Percentiles rank a stretch among this genome's conserved stretches.
These are phyloP conservation scores for Dolichotis patagonum DNA, from an alignment of 2,113 vertebrate species.

Conservation along the genomic window DNA sequence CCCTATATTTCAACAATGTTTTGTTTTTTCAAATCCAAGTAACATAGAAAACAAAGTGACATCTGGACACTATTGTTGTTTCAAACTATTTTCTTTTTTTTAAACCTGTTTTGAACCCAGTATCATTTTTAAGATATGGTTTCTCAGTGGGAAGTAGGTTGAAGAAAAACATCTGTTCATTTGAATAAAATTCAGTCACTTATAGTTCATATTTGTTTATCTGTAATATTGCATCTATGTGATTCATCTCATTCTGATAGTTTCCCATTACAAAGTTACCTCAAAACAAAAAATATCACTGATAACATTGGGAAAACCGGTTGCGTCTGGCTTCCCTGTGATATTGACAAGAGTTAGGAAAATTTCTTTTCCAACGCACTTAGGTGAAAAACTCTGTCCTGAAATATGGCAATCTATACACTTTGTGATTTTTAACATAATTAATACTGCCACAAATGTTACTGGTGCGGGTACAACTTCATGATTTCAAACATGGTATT, in stretches of 20 bases:
- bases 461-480: background rate
- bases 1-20: background rate
- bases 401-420: background rate
- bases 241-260: background rate
- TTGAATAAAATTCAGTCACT: background rate
- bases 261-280: background rate
- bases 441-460: slow-evolving; percentile 6
- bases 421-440: slow-evolving; percentile 22
- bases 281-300: background rate
- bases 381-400: background rate
- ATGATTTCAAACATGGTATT: slow-evolving; percentile 29
- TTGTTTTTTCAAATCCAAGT: background rate
- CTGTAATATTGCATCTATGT: background rate
- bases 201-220: background rate
- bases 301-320: background rate
- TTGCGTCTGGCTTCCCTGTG: background rate
- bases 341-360: background rate
- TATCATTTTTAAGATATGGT: background rate
- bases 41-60: background rate
- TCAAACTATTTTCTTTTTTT: background rate
- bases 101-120: background rate
- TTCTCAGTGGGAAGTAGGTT: background rate
- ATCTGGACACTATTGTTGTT: background rate
- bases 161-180: background rate
- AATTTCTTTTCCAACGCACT: background rate